Conservation (phyloP, 2,888 invertebrate genomes). For the Cosmia trapezina region DNA sequence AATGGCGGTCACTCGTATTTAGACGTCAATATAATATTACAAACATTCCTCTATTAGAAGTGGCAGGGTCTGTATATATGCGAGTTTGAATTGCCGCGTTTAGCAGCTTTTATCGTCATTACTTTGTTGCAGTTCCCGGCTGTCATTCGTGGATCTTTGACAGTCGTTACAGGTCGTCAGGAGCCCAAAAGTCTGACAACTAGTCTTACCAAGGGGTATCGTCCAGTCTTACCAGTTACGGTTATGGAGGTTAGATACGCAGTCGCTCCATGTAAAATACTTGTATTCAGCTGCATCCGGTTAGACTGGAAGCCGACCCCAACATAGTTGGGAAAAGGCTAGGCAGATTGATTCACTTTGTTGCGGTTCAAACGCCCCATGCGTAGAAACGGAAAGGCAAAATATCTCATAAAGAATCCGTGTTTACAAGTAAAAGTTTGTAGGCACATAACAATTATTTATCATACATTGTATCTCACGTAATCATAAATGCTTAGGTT, state of each 20-base stretch:
- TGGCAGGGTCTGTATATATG: background rate
- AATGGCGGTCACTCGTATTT: conserved; percentile 22
- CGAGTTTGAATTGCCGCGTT: conserved; percentile 15
- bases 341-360: no score
- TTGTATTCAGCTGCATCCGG: no score
- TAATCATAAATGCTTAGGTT: conserved; percentile 36
- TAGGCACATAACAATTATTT: conserved; percentile 10
- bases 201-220: no score
- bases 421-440: conserved; percentile 20
- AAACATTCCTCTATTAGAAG: conserved; percentile 6
- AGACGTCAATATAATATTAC: background rate
- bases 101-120: background rate
- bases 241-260: no score
- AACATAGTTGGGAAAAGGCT: no score
- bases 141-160: no score
- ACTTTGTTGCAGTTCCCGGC: no score
- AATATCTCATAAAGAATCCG: conserved; percentile 16
- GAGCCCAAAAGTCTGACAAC: no score
- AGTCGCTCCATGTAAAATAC: no score
- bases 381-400: conserved; percentile 6
- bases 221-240: no score
- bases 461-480: conserved; percentile 26
- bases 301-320: no score
- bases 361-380: background rate
- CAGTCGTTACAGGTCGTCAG: no score